These are phyloP conservation scores for Anguilla obscura DNA, from an alignment of 2,797 vertebrate genomes.

Conservation along the genomic window DNA sequence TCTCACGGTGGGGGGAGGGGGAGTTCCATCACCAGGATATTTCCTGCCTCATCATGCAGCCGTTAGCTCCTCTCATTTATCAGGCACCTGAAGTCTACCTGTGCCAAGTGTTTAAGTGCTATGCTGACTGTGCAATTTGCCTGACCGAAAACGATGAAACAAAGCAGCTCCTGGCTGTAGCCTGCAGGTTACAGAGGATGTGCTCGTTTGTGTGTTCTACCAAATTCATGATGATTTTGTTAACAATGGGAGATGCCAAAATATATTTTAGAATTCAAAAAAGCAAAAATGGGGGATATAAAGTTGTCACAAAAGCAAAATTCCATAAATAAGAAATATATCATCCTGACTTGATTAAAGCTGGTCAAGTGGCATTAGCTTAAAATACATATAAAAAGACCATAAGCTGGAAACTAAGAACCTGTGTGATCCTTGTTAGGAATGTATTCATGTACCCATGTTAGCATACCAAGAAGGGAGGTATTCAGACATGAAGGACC, in stretches of 20 bases:
- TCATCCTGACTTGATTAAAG: neutral
- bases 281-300: neutral
- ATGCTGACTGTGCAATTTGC: neutral
- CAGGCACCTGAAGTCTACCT: neutral
- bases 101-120: neutral
- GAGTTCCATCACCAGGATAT: neutral
- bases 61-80: neutral
- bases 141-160: neutral
- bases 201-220: neutral
- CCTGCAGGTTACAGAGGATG: neutral
- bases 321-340: neutral
- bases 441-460: constrained; percentile 29
- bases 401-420: neutral
- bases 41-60: constrained; percentile 11
- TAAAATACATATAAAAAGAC: neutral
- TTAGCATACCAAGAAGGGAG: constrained; percentile 57
- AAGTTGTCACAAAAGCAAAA: neutral
- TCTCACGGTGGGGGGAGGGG: neutral
- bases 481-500: constrained; percentile 63
- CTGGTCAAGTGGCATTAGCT: neutral
- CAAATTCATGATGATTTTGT: neutral
- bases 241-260: neutral
- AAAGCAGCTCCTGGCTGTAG: neutral
- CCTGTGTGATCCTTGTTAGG: neutral
- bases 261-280: neutral